These are phyloP conservation scores for Gerris buenoi DNA, from an alignment of 1,140 invertebrate species.

Conservation along the genomic window DNA sequence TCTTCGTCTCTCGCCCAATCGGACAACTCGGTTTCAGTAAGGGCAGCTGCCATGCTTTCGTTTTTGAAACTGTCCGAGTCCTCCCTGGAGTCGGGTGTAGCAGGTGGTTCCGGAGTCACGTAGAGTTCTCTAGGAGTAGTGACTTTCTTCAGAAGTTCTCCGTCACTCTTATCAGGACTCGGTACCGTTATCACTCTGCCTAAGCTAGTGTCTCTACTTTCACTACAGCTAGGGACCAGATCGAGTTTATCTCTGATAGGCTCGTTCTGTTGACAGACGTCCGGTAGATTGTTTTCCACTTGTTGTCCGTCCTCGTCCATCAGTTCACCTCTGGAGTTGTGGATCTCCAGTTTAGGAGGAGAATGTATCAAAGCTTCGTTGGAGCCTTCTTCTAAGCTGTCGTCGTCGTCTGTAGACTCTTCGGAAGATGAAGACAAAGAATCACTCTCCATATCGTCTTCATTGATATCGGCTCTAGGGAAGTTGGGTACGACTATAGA, in stretches of 20 bases:
- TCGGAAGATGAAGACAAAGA: constrained; percentile 39
- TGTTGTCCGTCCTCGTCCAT: constrained; percentile 37
- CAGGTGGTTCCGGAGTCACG: constrained; percentile 25
- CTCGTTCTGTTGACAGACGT: constrained; percentile 19
- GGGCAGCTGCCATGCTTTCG: constrained; percentile 39
- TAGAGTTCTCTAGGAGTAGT: constrained; percentile 22
- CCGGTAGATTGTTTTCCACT: constrained; percentile 17
- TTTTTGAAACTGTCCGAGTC: constrained; percentile 18
- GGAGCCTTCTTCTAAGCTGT: constrained; percentile 26
- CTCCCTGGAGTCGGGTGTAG: constrained; percentile 30
- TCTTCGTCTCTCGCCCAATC: constrained; percentile 68
- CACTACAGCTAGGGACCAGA: constrained; percentile 15
- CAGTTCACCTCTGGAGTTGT: constrained; percentile 45
- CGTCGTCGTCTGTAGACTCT: constrained; percentile 26
- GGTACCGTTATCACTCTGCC: constrained; percentile 21
- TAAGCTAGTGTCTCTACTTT: constrained; percentile 14
- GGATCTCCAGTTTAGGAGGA: constrained; percentile 44
- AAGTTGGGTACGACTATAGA: constrained; percentile 46
- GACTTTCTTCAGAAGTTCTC: constrained; percentile 21
- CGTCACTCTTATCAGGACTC: constrained; percentile 11
- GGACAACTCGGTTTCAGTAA: constrained; percentile 69
- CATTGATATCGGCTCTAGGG: constrained; percentile 37
- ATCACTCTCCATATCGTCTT: constrained; percentile 40
- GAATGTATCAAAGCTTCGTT: constrained; percentile 18
- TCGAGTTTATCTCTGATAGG: constrained; percentile 12